Base-by-base conservation (phyloP, 2,888 invertebrate genomes). In the Laspeyria flexula region DNA sequence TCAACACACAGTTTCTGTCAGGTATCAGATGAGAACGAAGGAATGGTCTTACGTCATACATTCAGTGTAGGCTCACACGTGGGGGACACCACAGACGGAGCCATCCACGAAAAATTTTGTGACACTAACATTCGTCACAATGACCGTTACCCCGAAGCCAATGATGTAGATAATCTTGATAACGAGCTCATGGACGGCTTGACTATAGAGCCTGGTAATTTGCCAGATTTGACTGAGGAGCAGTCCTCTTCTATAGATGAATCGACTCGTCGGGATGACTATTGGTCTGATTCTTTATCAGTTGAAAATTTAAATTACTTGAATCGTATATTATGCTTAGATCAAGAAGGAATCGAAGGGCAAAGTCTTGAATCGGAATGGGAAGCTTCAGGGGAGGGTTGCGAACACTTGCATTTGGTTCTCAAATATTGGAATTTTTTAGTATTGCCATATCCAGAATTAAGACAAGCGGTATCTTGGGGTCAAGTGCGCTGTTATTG, bases 41-140 rank as follows among this genome's bases (percentile, higher is more conserved):
- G 65, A 0, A 64, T 58, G 16, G 75, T 66, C 1, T 33, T 80
- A 16, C 60, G 75, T 3, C 75, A 79, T 30, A 69, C 81, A 3
- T 67, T 77, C 16, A 76, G 78, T 45, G 61, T 75, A 0, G 80
- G 75, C 7, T 73, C 77, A 0, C 69, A 71, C 0, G 71, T 79
- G 0, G 72, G 72, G 0, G 77, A 76, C 2, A 74, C 65, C 0
- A 27, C 53, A 1, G 77, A 71, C 12, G 42, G 42, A 1, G 52
- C 43, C 0, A 48, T 70, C 1, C 63, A 69, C 2, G 73, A 76
- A 11, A 73, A 72, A 4, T 76, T 77, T 34, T 87, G 79, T 53
- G 90, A 90, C 40, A 90, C 90, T 0, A 90, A 90, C 52, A 90
- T 89, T n/a, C 83, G 81, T 0, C 90, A 90, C 56, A 90, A 90